Evolutionary conservation across 2,797 vertebrate genomes (phyloP), one percentile per base, ranked within the genome.

Genomic region (Periophthalmus magnuspinnatus): DNA sequence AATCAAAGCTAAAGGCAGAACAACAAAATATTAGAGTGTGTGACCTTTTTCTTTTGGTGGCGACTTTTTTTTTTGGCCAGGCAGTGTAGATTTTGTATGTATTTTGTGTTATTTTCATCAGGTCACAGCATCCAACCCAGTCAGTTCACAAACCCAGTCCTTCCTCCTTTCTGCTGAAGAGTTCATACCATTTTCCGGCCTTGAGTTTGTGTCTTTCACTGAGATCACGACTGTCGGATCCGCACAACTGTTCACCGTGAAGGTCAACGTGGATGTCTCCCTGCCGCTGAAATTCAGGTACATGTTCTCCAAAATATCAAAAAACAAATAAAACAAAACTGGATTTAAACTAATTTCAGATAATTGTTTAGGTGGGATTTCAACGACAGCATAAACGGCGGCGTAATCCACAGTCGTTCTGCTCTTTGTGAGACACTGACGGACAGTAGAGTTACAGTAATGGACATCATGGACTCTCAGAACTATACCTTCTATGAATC

Each of bases 71-170:
- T n/a, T n/a, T n/a, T n/a, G n/a, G n/a, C n/a, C n/a, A n/a, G n/a
- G n/a, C n/a, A n/a, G n/a, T n/a, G n/a, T n/a, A n/a, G n/a, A n/a
- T n/a, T n/a, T n/a, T n/a, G n/a, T 41, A 45, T 45, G 38, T 11
- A 14, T 41, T 28, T n/a, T 22, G 21, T 62, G 10, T 64, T 61
- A 9, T 48, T 8, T n/a, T 32, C 19, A 0, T 11, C 65, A 95
- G 95, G 85, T 95, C 24, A 89, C 80, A 14, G 95, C 93, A 0
- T 82, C 90, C 62, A 95, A 95, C 71, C 92, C 90, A 0, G 90
- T 95, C 75, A 94, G 95, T 81, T 91, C 82, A n/a, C 83, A 92
- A 84, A 86, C 75, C n/a, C 68, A 80, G 63, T 83, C 91, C 11
- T 76, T 92, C 70, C 68, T 84, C 28, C 84, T 95, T 24, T 84